A percentile compares a stretch with the other conserved stretches of the same genome.
Conservation (phyloP, 2,797 vertebrate genomes). For the Melopsittacus undulatus region DNA sequence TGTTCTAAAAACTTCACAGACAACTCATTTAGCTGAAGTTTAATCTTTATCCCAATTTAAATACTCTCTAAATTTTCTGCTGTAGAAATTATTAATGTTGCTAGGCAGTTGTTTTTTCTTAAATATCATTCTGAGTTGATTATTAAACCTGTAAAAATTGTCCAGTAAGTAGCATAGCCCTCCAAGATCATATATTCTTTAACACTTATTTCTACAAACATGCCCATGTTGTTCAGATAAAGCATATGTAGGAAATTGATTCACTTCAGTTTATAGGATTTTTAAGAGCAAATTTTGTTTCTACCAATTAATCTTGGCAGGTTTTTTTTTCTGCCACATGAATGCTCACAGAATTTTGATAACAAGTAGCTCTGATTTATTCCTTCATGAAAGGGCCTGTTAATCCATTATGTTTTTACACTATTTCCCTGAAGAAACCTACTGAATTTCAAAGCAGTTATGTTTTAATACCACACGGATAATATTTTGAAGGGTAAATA, state of each 20-base stretch:
- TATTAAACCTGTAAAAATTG: constrained; percentile 38
- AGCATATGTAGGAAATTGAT: background rate
- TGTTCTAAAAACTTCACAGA: background rate
- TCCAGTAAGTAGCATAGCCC: background rate
- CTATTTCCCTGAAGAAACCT: background rate
- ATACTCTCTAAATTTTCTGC: constrained; percentile 35
- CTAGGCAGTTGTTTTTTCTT: constrained; percentile 22
- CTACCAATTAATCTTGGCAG: constrained; percentile 46
- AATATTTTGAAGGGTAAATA: constrained; percentile 13
- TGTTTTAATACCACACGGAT: background rate
- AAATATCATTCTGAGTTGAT: constrained; percentile 39
- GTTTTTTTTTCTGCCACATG: background rate
- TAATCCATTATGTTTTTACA: background rate
- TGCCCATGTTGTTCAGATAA: background rate
- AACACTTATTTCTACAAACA: constrained; percentile 4
- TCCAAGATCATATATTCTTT: background rate
- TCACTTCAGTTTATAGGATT: background rate
- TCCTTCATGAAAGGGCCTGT: background rate
- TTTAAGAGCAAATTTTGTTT: constrained; percentile 28
- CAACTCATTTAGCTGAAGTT: background rate
- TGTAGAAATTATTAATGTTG: constrained; percentile 49
- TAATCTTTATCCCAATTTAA: constrained; percentile 41
- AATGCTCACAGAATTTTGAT: background rate
- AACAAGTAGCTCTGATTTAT: background rate
- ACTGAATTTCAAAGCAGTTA: background rate